These are phyloP conservation scores for Chrysolina oricalcia DNA, from an alignment of 2,888 invertebrate species.

Conservation along the genomic window DNA sequence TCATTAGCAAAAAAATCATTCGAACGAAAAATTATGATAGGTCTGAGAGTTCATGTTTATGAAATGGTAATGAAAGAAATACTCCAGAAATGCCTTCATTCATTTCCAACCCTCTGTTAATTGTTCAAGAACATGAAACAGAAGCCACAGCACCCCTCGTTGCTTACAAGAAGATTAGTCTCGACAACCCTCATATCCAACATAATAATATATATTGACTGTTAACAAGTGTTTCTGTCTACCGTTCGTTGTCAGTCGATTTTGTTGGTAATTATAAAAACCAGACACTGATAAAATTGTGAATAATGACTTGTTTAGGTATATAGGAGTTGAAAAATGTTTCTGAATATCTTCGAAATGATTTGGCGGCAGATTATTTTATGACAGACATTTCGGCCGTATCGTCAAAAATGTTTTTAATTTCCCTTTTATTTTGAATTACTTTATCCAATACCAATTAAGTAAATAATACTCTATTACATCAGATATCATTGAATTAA, in stretches of 20 bases:
- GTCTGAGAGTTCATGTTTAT: too few relatives aligned
- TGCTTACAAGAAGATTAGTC: neutral
- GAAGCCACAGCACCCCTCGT: neutral
- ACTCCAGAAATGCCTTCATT: neutral
- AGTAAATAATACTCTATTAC: too few relatives aligned
- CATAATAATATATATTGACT: conserved; percentile 14
- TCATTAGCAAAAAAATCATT: too few relatives aligned
- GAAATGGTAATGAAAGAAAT: neutral
- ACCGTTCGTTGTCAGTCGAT: neutral
- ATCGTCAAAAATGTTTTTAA: too few relatives aligned
- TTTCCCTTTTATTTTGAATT: too few relatives aligned
- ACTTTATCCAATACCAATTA: too few relatives aligned
- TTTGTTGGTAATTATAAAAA: neutral
- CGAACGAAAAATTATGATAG: too few relatives aligned
- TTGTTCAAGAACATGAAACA: conserved; percentile 1
- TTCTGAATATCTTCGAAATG: too few relatives aligned
- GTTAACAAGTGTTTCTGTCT: conserved; percentile 1
- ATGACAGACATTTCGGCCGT: too few relatives aligned
- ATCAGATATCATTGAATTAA: too few relatives aligned
- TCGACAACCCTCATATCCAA: neutral
- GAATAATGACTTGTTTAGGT: neutral
- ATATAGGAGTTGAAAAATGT: neutral
- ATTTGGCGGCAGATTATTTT: too few relatives aligned
- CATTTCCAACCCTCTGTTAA: neutral
- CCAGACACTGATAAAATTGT: neutral